phyloP scores from a whole-genome alignment of 2,888 invertebrate genomes.

The Brenthis ino region DNA sequence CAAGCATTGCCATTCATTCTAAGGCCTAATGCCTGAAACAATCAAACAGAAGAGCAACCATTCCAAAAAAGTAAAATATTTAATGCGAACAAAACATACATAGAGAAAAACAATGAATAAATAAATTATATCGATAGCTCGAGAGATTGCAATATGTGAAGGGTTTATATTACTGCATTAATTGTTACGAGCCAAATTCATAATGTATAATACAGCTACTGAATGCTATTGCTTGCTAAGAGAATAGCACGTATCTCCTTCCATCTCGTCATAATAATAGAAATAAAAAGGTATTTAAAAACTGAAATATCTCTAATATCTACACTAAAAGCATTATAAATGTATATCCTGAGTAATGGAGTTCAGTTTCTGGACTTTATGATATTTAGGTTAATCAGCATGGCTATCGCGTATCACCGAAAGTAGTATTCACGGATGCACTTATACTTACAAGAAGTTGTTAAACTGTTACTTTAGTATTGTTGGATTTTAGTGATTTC shows the following conservation, averaged over 20 bases:
- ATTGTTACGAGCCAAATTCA: slow-evolving; percentile 47
- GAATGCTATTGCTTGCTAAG: slow-evolving; percentile 52
- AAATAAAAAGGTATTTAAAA: slow-evolving; percentile 21
- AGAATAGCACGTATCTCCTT: slow-evolving; percentile 51
- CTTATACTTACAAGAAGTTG: too few relatives aligned
- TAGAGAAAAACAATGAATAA: neutral
- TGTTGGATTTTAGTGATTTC: too few relatives aligned
- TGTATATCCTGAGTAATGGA: slow-evolving; percentile 31
- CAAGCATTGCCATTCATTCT: neutral
- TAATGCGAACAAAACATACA: slow-evolving; percentile 9
- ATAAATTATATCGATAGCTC: neutral
- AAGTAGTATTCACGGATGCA: too few relatives aligned
- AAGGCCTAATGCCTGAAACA: neutral
- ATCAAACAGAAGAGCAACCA: neutral
- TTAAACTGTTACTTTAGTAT: too few relatives aligned
- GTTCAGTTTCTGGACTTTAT: slow-evolving; percentile 15
- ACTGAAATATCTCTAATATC: slow-evolving; percentile 19
- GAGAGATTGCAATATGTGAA: slow-evolving; percentile 49
- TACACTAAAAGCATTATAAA: slow-evolving; percentile 34
- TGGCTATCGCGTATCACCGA: too few relatives aligned
- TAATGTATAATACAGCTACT: slow-evolving; percentile 47
- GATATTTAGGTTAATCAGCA: neutral
- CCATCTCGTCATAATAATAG: slow-evolving; percentile 31
- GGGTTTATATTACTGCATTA: slow-evolving; percentile 49
- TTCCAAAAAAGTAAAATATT: neutral